These are phyloP conservation scores for Drosophila pectinifera DNA, from an alignment of 1,140 invertebrate species.

Conservation along the genomic window DNA sequence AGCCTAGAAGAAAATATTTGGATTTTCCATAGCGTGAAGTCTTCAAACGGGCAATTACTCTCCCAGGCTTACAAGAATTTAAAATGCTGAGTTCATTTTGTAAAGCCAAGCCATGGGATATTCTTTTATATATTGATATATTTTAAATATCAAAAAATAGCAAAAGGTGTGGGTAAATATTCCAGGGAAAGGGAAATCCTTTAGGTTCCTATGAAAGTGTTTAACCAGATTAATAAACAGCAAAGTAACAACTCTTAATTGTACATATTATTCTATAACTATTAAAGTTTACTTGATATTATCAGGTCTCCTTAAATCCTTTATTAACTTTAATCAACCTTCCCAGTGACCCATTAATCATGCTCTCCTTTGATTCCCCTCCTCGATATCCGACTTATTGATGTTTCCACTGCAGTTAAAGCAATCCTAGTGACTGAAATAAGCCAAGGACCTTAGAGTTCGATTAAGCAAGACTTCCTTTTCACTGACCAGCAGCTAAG, in stretches of 20 bases:
- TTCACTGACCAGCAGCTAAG: background rate
- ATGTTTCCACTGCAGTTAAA: slow-evolving; percentile 3
- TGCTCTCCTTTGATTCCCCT: background rate
- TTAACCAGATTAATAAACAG: too few species aligned
- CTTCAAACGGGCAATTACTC: slow-evolving; percentile 47
- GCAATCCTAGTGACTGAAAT: slow-evolving; percentile 6
- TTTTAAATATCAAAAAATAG: background rate
- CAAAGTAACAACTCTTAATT: too few species aligned
- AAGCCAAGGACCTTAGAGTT: background rate
- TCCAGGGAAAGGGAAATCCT: background rate
- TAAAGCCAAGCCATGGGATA: background rate
- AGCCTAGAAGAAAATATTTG: slow-evolving; percentile 12
- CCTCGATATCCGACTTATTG: slow-evolving; percentile 2
- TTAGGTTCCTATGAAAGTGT: background rate
- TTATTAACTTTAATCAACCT: background rate
- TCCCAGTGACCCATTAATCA: background rate
- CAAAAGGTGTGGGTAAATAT: background rate
- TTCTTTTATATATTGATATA: background rate
- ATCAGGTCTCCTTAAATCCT: too few species aligned
- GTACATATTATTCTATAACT: background rate
- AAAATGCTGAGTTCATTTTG: slow-evolving; percentile 8
- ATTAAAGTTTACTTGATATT: too few species aligned
- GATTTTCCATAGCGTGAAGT: slow-evolving; percentile 27
- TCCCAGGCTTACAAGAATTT: slow-evolving; percentile 13
- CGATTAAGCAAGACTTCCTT: slow-evolving; percentile 12